Evolutionary conservation across 2,797 vertebrate species (phyloP).

Genomic region (Anabacerthia variegaticeps): DNA sequence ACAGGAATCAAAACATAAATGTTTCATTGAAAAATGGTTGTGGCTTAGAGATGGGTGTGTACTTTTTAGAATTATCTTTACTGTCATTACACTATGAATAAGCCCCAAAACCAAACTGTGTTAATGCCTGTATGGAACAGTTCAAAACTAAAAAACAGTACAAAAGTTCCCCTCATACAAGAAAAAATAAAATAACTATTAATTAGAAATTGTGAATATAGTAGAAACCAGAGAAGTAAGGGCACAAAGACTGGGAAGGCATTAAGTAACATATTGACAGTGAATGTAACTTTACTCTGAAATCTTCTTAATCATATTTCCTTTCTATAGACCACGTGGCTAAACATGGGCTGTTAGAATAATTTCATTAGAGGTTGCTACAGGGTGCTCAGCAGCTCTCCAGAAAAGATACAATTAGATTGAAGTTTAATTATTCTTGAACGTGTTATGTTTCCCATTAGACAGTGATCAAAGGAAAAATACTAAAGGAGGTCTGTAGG

Average conservation of each 20-base stretch:
- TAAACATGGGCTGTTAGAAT: slow-evolving; percentile 43
- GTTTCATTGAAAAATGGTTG: neutral
- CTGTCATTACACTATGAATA: neutral
- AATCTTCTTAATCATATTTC: neutral
- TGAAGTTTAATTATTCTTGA: slow-evolving; percentile 76
- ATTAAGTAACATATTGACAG: neutral
- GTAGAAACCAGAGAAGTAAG: neutral
- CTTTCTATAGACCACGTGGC: slow-evolving; percentile 31
- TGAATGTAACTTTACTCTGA: neutral
- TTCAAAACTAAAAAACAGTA: neutral
- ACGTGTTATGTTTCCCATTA: slow-evolving; percentile 75
- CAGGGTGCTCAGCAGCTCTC: slow-evolving; percentile 57
- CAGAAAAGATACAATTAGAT: slow-evolving; percentile 70
- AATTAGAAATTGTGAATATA: neutral
- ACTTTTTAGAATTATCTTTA: neutral
- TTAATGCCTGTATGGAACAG: neutral
- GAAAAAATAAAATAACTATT: neutral
- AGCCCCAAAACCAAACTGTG: neutral
- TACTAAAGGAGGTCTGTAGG: slow-evolving; percentile 72
- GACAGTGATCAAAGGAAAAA: slow-evolving; percentile 77
- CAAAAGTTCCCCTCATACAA: neutral
- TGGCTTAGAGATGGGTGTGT: neutral
- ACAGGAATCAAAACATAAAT: neutral
- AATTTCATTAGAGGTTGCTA: slow-evolving; percentile 57
- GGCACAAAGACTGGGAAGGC: neutral